These are phyloP conservation scores for Stylophora pistillata DNA, from an alignment of 64 coral and sea anemone species.

Conservation along the genomic window DNA sequence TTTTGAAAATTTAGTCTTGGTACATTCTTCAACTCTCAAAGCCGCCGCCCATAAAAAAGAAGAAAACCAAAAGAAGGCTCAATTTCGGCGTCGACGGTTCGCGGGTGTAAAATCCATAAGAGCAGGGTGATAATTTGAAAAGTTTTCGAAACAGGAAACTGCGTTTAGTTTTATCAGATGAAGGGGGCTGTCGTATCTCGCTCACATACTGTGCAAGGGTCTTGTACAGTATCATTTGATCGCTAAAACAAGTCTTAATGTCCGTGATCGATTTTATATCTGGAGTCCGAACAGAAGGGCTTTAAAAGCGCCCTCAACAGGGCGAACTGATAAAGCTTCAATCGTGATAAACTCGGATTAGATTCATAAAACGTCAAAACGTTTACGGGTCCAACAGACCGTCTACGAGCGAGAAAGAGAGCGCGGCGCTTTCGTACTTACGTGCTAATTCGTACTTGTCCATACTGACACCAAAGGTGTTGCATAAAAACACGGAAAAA, in stretches of 20 bases:
- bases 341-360: constrained; percentile 55
- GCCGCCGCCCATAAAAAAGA: constrained; percentile 72
- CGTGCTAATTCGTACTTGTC: not conserved
- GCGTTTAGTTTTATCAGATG: constrained; percentile 84
- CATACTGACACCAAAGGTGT: constrained; percentile 10
- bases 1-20: constrained; percentile 65
- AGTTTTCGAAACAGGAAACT: constrained; percentile 84
- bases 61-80: constrained; percentile 5
- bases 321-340: constrained; percentile 23
- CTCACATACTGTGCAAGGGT: constrained; percentile 72
- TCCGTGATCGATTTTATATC: constrained; percentile 44
- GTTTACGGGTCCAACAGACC: not conserved
- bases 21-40: constrained; percentile 7
- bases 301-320: constrained; percentile 23
- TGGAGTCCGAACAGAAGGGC: constrained; percentile 18
- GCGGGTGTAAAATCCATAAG: constrained; percentile 9
- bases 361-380: not conserved
- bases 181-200: constrained; percentile 69
- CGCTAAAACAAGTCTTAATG: constrained; percentile 64
- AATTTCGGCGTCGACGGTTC: constrained; percentile 58
- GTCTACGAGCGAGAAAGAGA: not conserved
- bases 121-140: constrained; percentile 88
- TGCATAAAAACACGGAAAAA: constrained; percentile 24
- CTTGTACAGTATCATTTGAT: constrained; percentile 66
- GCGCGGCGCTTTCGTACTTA: not conserved